phyloP scores from a whole-genome alignment of 2,797 vertebrate genomes.

The Megaceryle alcyon region DNA sequence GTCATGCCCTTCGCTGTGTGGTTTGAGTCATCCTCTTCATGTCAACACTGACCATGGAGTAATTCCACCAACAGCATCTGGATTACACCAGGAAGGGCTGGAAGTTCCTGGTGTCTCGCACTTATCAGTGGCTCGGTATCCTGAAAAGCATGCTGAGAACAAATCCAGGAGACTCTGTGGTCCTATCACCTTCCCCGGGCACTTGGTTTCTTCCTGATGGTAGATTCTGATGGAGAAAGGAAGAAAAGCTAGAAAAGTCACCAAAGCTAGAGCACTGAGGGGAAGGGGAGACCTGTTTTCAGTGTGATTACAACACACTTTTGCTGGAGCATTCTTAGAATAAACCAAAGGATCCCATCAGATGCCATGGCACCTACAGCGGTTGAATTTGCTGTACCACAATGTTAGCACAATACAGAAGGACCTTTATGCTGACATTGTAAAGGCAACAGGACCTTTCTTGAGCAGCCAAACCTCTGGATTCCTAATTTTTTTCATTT shows the following conservation, averaged over 20 bases:
- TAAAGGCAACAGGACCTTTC: background rate
- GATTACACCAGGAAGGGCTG: background rate
- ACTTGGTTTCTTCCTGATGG: background rate
- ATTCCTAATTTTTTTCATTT: slow-evolving; percentile 29
- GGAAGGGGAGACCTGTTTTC: background rate
- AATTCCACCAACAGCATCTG: background rate
- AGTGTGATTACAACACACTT: background rate
- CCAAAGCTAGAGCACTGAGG: background rate
- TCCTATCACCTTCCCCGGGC: background rate
- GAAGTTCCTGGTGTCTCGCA: background rate
- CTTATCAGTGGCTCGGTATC: background rate
- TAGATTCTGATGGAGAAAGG: background rate
- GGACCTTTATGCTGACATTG: background rate
- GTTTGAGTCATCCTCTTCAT: background rate
- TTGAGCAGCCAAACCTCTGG: slow-evolving; percentile 13
- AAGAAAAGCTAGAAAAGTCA: background rate
- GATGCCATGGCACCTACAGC: background rate
- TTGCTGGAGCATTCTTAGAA: background rate
- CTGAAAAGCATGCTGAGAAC: slow-evolving; percentile 2
- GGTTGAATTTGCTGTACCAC: background rate
- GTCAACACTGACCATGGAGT: background rate
- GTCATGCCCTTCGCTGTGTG: background rate
- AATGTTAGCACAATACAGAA: background rate
- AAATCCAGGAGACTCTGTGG: slow-evolving; percentile 38
- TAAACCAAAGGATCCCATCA: background rate